Conservation (phyloP, 2,888 invertebrate genomes). For the Hanleya hanleyi region DNA sequence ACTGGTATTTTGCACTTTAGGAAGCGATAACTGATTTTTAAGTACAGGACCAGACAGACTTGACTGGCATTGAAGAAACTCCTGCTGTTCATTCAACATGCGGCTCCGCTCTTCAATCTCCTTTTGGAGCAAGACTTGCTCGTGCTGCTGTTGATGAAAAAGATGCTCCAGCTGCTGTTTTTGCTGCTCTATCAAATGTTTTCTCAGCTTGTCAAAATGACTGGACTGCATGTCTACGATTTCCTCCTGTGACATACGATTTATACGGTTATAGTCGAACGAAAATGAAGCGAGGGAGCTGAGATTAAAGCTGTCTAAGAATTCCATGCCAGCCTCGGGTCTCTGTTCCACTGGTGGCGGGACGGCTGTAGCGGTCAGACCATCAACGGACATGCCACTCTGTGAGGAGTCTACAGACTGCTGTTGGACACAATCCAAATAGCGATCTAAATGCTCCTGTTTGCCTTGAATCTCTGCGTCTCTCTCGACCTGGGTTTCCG, state of each 20-base stretch:
- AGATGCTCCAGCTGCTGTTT: slow-evolving; percentile 70
- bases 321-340: neutral
- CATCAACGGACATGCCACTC: too few relatives aligned
- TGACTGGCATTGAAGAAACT: too few relatives aligned
- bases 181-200: slow-evolving; percentile 77
- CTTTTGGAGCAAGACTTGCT: slow-evolving; percentile 55
- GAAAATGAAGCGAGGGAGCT: neutral
- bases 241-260: slow-evolving; percentile 51
- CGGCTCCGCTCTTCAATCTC: slow-evolving; percentile 46
- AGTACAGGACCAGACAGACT: slow-evolving; percentile 9
- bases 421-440: slow-evolving; percentile 60
- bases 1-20: neutral
- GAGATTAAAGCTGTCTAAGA: neutral
- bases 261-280: slow-evolving; percentile 18
- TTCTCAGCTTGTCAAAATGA: slow-evolving; percentile 57
- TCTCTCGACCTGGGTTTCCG: slow-evolving; percentile 13
- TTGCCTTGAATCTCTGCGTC: slow-evolving; percentile 59
- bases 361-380: neutral
- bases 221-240: slow-evolving; percentile 51
- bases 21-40: neutral
- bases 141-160: slow-evolving; percentile 77
- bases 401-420: slow-evolving; percentile 26
- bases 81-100: slow-evolving; percentile 33
- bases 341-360: neutral
- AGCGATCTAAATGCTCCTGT: slow-evolving; percentile 66